Conservation (phyloP, 2,113 vertebrate genomes). For the Nothobranchius kuhntae region DNA sequence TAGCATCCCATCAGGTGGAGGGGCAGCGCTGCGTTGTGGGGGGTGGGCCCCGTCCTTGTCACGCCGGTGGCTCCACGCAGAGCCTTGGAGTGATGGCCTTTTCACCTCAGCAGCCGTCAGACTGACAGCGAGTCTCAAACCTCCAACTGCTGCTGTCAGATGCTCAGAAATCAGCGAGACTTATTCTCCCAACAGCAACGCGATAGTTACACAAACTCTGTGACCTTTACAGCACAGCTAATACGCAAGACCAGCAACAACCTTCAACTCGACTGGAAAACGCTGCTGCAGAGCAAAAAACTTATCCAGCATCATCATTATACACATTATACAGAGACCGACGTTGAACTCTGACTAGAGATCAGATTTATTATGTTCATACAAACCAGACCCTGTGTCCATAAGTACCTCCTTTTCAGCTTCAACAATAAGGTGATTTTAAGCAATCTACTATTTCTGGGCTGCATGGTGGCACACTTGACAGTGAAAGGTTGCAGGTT, state of each 20-base stretch:
- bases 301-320: too few relatives aligned
- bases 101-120: slow-evolving; percentile 53
- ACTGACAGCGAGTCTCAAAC: slow-evolving; percentile 67
- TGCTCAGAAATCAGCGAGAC: slow-evolving; percentile 47
- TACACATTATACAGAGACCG: too few relatives aligned
- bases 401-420: too few relatives aligned
- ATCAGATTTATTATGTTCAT: too few relatives aligned
- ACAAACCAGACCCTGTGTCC: too few relatives aligned
- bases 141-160: slow-evolving; percentile 47
- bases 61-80: slow-evolving; percentile 25
- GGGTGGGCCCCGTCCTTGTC: slow-evolving; percentile 32
- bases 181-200: slow-evolving; percentile 47
- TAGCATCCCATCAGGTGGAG: slow-evolving; percentile 59
- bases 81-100: slow-evolving; percentile 62
- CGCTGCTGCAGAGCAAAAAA: not conserved
- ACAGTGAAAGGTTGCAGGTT: too few relatives aligned
- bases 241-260: slow-evolving; percentile 11
- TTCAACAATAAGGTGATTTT: too few relatives aligned
- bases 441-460: too few relatives aligned
- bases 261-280: not conserved
- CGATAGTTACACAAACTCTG: not conserved
- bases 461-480: too few relatives aligned
- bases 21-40: slow-evolving; percentile 21
- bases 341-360: too few relatives aligned
- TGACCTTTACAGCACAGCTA: slow-evolving; percentile 37